A percentile compares a stretch with the other conserved stretches of the same genome.
phyloP scores from a whole-genome alignment of 2,797 vertebrate species.

The Agapornis canus region DNA sequence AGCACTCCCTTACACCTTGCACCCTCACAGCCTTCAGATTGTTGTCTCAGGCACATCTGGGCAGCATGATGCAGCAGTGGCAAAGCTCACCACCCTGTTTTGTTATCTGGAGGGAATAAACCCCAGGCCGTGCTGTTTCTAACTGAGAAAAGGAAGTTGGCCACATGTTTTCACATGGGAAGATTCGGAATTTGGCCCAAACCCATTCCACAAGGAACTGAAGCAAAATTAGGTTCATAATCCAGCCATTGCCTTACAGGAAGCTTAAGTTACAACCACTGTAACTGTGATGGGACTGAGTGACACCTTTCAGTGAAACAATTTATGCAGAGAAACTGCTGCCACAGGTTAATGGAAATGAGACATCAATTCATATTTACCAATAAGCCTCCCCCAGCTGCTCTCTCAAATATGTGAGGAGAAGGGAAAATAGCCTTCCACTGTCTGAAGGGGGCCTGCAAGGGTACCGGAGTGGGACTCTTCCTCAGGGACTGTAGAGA shows the following conservation, averaged over 20 bases:
- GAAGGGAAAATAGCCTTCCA: not conserved
- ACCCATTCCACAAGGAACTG: not conserved
- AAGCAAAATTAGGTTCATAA: not conserved
- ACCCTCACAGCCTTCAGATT: not conserved
- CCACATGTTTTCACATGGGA: not conserved
- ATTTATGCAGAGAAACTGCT: conserved; percentile 50
- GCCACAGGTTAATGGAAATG: conserved; percentile 51
- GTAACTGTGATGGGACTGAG: not conserved
- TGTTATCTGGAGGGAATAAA: not conserved
- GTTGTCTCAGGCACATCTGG: not conserved
- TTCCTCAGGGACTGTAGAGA: not conserved
- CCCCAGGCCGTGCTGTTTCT: not conserved
- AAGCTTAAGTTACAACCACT: not conserved
- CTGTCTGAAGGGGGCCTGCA: not conserved
- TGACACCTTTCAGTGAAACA: conserved; percentile 60
- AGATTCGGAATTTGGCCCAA: not conserved
- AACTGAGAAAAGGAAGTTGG: not conserved
- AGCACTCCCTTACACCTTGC: not conserved
- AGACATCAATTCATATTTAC: conserved; percentile 43
- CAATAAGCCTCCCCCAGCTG: conserved; percentile 42
- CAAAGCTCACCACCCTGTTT: not conserved
- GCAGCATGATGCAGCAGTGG: not conserved
- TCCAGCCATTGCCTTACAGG: not conserved
- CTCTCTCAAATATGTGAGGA: conserved; percentile 13
- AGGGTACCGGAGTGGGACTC: not conserved